Conservation (phyloP, 2,113 vertebrate species). For the Antidorcas marsupialis region DNA sequence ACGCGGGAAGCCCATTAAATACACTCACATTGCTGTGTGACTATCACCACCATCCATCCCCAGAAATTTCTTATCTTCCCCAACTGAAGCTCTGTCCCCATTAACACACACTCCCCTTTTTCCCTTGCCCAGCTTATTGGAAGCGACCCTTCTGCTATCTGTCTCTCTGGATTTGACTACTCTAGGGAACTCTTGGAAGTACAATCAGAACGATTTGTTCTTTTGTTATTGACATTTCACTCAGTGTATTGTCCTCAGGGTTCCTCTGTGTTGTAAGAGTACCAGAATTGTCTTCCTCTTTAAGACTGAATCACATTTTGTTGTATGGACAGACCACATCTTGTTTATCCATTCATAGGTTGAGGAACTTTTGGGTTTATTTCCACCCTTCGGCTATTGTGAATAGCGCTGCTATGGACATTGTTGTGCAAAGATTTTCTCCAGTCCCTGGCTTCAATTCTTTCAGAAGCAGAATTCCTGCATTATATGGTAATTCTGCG, state of each 20-base stretch:
- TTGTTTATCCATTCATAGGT: accelerated
- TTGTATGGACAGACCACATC: accelerated
- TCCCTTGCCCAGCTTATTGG: not conserved
- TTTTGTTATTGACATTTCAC: not conserved
- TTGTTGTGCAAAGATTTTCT: not conserved
- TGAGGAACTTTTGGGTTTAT: not conserved
- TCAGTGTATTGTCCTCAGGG: accelerated
- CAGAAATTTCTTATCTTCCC: not conserved
- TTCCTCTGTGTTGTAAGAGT: accelerated
- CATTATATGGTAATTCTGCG: no score
- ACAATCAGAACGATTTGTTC: accelerated
- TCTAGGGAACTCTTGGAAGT: accelerated
- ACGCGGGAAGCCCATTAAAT: not conserved
- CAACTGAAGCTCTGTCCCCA: not conserved
- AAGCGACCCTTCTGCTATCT: accelerated
- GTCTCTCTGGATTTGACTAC: accelerated
- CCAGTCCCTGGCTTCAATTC: not conserved
- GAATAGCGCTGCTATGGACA: not conserved
- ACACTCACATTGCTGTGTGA: accelerated
- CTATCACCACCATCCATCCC: not conserved
- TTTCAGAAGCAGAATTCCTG: not conserved
- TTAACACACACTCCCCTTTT: accelerated
- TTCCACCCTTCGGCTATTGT: not conserved
- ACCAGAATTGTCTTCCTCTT: not conserved
- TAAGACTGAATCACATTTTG: not conserved